A percentile compares a stretch with the other conserved stretches of the same genome.
These are phyloP conservation scores for Eulithis prunata DNA, from an alignment of 2,888 invertebrate species.

Conservation along the genomic window DNA sequence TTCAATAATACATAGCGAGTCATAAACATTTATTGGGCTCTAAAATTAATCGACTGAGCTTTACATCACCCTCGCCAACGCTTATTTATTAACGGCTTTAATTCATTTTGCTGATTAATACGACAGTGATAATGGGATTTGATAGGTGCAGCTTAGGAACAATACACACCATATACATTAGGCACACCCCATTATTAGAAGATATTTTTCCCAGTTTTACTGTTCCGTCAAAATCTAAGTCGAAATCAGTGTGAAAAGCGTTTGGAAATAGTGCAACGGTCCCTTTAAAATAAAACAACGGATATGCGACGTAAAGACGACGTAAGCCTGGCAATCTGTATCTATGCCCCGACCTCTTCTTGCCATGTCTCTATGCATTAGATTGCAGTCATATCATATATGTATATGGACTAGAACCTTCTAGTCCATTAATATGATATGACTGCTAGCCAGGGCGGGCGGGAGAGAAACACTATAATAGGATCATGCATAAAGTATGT, in stretches of 20 bases:
- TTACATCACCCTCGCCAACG: constrained; percentile 56
- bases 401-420: too few relatives aligned
- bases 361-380: too few relatives aligned
- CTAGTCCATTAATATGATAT: too few relatives aligned
- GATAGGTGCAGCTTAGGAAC: constrained; percentile 6
- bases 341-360: not conserved
- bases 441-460: too few relatives aligned
- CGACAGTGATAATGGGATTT: constrained; percentile 26
- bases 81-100: constrained; percentile 33
- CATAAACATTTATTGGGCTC: constrained; percentile 62
- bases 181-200: too few relatives aligned
- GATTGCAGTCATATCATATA: too few relatives aligned
- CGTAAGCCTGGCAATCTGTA: not conserved
- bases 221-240: too few relatives aligned
- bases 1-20: constrained; percentile 49
- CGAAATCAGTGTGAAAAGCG: too few relatives aligned
- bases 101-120: constrained; percentile 37
- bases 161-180: not conserved
- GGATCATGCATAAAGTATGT: not conserved
- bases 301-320: not conserved
- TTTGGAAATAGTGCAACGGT: too few relatives aligned
- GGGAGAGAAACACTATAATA: not conserved
- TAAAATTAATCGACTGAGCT: constrained; percentile 60
- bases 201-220: too few relatives aligned
- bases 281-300: too few relatives aligned